Evolutionary conservation across 1,140 invertebrate species (phyloP).

Genomic region (Drosophila repleta): DNA sequence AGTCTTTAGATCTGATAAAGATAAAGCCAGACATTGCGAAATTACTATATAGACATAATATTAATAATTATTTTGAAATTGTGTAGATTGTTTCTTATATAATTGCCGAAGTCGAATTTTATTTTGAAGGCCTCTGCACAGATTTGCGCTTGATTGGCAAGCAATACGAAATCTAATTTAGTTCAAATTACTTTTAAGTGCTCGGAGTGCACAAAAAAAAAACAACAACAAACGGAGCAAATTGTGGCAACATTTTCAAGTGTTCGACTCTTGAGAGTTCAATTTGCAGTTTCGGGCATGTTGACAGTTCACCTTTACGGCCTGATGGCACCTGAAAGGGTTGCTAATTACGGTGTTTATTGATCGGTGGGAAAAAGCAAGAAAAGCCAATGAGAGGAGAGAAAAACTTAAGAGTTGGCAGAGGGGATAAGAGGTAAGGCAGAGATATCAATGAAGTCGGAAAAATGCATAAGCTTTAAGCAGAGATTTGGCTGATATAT

Average conservation of each 20-base stretch:
- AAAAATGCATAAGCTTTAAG: too few species aligned
- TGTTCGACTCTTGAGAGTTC: conserved; percentile 19
- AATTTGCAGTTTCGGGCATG: conserved; percentile 42
- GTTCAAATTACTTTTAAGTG: conserved; percentile 79
- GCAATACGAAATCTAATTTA: conserved; percentile 70
- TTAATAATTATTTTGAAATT: conserved; percentile 50
- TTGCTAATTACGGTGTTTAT: conserved; percentile 51
- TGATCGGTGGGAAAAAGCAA: conserved; percentile 57
- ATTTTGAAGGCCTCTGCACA: conserved; percentile 54
- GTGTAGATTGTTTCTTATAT: conserved; percentile 60
- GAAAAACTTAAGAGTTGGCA: conserved; percentile 17
- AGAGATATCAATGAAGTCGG: too few species aligned
- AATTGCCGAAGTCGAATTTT: conserved; percentile 50
- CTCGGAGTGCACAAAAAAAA: neutral
- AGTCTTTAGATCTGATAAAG: conserved; percentile 26
- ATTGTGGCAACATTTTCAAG: conserved; percentile 50
- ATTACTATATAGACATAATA: conserved; percentile 44
- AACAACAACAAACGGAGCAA: conserved; percentile 13
- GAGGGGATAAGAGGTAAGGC: too few species aligned
- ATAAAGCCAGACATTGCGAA: conserved; percentile 21
- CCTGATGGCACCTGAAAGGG: conserved; percentile 29
- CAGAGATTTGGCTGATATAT: too few species aligned
- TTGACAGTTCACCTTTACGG: conserved; percentile 59
- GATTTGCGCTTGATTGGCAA: conserved; percentile 69
- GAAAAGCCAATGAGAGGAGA: conserved; percentile 25